Base-by-base conservation (phyloP, 2,797 vertebrate genomes). In the Sphaeramia orbicularis region DNA sequence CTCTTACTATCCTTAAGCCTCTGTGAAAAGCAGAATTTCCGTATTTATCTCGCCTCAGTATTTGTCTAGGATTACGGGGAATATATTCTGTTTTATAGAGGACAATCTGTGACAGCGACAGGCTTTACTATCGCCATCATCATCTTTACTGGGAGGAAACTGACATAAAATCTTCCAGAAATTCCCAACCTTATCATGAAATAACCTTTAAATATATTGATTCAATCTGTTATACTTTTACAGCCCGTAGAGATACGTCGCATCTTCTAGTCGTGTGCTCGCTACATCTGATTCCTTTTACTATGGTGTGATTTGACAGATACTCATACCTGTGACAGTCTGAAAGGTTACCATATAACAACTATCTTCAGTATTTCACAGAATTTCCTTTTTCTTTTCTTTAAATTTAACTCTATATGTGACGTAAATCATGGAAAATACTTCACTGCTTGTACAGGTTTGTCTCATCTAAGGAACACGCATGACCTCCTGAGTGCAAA, bases 171-270 rank as follows among this genome's bases (percentile, higher is more conserved):
- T 56, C 21, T 11, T 14, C 15, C 38, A 63, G 11, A 61, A 50
- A 63, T 30, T 36, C 43, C 6, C 24, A n/a, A 10, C 44, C 9
- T 27, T 11, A 21, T 56, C 45, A 49, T 10, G 7, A 65, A 69
- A 80, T 72, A 65, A 74, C 41, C 65, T 83, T 76, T 51, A 66
- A 51, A 72, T 62, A 50, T 12, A 59, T 21, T 7, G 4, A 72
- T 71, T 61, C 18, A 44, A 60, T 67, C 40, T n/a, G 10, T 65
- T 51, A 32, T 27, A 50, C 41, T 67, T 71, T 71, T 63, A 63
- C 32, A 65, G 44, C 42, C 65, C 19, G 35, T 12, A 35, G 47
- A 41, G 38, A 24, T 27, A 30, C 24, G 50, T 42, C 14, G 73
- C 55, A 37, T 43, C 24, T 65, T 21, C 57, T 74, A 38, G 40